phyloP scores from a whole-genome alignment of 2,888 invertebrate genomes.

The Sabatieria punctata region DNA sequence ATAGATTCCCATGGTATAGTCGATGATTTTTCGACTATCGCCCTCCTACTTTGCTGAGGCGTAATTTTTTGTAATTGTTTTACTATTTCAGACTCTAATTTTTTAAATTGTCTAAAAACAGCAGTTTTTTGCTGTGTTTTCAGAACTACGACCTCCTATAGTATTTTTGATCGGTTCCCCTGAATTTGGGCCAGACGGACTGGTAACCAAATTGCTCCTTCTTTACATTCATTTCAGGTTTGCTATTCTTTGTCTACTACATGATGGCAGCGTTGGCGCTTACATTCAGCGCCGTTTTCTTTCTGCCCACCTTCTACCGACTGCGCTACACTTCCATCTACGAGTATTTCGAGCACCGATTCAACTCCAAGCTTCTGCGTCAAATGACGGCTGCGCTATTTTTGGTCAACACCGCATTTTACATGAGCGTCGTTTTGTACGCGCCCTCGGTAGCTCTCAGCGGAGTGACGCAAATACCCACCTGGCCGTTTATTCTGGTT shows the following conservation, averaged over 20 bases:
- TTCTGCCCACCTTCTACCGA: constrained; percentile 10
- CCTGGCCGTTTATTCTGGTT: constrained; percentile 3
- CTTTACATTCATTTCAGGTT: constrained; percentile 1
- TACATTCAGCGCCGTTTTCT: constrained; percentile 1
- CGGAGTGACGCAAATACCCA: constrained; percentile 7
- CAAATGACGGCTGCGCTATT: constrained; percentile 6
- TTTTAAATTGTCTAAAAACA: no score
- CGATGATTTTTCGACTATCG: no score
- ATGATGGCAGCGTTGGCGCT: constrained; percentile 6
- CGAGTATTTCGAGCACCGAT: constrained; percentile 11
- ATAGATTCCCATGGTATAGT: no score
- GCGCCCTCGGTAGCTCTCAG: constrained; percentile 9
- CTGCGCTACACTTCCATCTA: constrained; percentile 7
- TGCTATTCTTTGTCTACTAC: constrained; percentile 4
- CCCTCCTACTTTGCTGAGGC: no score
- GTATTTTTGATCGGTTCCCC: no score
- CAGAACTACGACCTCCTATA: no score
- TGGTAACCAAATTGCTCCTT: no score
- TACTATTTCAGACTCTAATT: no score
- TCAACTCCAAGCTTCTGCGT: constrained; percentile 4
- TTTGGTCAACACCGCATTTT: constrained; percentile 6
- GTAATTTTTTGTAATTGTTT: no score
- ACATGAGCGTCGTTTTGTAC: constrained; percentile 10
- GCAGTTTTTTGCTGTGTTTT: no score
- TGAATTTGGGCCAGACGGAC: no score